These are phyloP conservation scores for Peromyscus aztecus DNA, from an alignment of 2,797 vertebrate genomes.

Conservation along the genomic window DNA sequence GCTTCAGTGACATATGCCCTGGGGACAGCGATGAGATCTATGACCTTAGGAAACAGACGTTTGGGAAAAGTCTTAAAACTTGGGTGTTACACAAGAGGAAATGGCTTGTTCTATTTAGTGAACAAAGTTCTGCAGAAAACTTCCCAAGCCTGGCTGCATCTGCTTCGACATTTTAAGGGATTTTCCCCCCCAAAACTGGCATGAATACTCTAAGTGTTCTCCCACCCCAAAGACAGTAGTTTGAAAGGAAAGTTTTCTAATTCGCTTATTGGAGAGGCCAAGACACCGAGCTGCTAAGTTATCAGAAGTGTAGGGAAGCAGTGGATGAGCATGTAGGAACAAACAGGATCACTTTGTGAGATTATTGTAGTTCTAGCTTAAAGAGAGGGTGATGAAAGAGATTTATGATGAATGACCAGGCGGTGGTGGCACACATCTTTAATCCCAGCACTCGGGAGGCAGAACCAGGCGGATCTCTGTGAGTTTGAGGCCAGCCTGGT, in stretches of 20 bases:
- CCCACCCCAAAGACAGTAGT: background rate
- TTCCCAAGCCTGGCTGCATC: background rate
- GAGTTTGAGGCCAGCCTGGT: too few species aligned
- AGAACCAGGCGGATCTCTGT: too few species aligned
- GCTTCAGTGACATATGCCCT: background rate
- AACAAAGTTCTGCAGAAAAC: constrained; percentile 4
- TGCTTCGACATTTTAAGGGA: background rate
- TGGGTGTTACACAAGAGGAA: constrained; percentile 26
- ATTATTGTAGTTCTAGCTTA: constrained; percentile 3
- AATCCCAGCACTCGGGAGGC: too few species aligned
- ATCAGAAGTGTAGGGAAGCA: background rate
- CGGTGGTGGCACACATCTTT: too few species aligned
- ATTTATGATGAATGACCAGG: background rate
- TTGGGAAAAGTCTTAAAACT: constrained; percentile 17
- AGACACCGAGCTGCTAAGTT: background rate
- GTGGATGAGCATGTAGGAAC: background rate
- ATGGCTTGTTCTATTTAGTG: background rate
- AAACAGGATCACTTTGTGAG: background rate
- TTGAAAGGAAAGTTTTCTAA: constrained; percentile 14
- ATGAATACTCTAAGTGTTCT: background rate
- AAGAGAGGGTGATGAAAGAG: background rate
- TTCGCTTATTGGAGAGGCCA: background rate
- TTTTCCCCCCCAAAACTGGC: background rate
- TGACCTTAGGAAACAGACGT: background rate
- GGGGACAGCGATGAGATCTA: background rate